Conservation (phyloP, 2,888 invertebrate genomes). For the Andricus quercusramuli region DNA sequence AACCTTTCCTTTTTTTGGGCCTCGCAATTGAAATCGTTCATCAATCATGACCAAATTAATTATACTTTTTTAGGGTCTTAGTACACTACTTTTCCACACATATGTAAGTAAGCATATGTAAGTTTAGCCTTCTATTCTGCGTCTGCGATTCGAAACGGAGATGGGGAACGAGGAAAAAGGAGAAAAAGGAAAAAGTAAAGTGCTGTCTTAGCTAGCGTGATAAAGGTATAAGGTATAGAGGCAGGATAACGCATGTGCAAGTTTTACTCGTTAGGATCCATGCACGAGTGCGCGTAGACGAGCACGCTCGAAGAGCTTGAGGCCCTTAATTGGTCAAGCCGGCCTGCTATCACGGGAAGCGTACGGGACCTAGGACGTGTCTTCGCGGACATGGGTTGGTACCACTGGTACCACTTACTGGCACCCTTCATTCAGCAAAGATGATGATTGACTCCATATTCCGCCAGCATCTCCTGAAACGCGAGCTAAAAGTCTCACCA, state of each 20-base stretch:
- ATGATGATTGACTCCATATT: too few species aligned
- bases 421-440: background rate
- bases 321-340: slow-evolving; percentile 76
- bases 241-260: slow-evolving; percentile 24
- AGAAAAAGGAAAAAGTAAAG: slow-evolving; percentile 16
- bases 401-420: slow-evolving; percentile 6
- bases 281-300: slow-evolving; percentile 32
- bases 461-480: too few species aligned
- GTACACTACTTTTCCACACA: too few species aligned
- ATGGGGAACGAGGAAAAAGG: background rate
- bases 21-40: too few species aligned
- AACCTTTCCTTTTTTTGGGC: too few species aligned
- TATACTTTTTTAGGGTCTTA: too few species aligned
- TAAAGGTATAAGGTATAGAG: slow-evolving; percentile 25
- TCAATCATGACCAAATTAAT: too few species aligned
- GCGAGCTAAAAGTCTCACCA: too few species aligned
- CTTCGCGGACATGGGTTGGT: slow-evolving; percentile 50
- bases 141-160: slow-evolving; percentile 15
- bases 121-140: background rate
- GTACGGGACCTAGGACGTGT: slow-evolving; percentile 77
- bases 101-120: too few species aligned
- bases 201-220: slow-evolving; percentile 28
- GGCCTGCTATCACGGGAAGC: slow-evolving; percentile 73
- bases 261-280: slow-evolving; percentile 17
- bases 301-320: slow-evolving; percentile 44